Evolutionary conservation across 2,888 invertebrate species (phyloP), one percentile per base, ranked within the genome.

Genomic region (Acholoe squamosa): DNA sequence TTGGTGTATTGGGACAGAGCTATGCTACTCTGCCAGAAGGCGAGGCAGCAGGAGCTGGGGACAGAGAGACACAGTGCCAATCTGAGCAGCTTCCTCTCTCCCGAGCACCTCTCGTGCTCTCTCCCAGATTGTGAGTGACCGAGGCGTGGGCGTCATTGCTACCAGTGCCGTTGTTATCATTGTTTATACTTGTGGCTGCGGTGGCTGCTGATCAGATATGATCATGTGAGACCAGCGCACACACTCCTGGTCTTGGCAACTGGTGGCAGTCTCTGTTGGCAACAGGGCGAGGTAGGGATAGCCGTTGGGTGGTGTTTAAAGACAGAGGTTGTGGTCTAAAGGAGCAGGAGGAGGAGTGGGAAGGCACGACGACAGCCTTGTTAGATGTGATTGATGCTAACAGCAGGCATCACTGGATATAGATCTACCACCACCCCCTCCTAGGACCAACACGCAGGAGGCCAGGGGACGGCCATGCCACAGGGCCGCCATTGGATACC

Each of bases 91-190:
- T 43, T 10, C 43, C 3, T 43, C 43, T 10, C 3, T 7, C 3
- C 43, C 43, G 43, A 43, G 43, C 43, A 43, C 5, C 43, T 43
- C n/a, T n/a, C n/a, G n/a, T n/a, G n/a, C n/a, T n/a, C n/a, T n/a
- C 43, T 43, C 43, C 43, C 43, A 7, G 5, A 43, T n/a, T 61
- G 61, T n/a, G 61, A 61, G n/a, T n/a, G 61, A 19, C 14, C 12
- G n/a, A 61, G 61, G 61, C 61, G 61, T 61, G 61, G 61, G 61
- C n/a, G 61, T 61, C n/a, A 61, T 61, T n/a, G 61, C n/a, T n/a
- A 3, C 61, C 61, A 43, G 43, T 43, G 43, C 43, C 43, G 43
- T 43, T 43, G 43, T 43, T 43, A n/a, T 61, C 14, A 61, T 61
- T 61, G 61, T 61, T 61, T 12, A 19, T 61, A n/a, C 7, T 61